Percentiles rank a stretch among this genome's conserved stretches.
Conservation (phyloP, 2,113 vertebrate genomes). For the Corythaeola cristata region DNA sequence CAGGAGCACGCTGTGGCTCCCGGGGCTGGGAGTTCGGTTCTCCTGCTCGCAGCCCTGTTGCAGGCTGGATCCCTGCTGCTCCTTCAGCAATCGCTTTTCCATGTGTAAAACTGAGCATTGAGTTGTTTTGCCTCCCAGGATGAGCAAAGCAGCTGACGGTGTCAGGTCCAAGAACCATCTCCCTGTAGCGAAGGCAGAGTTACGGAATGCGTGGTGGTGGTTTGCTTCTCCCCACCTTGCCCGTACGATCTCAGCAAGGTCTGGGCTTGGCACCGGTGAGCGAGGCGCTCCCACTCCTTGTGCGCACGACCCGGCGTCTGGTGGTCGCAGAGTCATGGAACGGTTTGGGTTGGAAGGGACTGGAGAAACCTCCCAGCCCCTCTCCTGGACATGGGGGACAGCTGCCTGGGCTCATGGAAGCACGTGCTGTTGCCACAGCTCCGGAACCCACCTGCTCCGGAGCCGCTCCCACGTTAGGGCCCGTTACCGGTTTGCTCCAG, state of each 20-base stretch:
- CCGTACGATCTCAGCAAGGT: too few species aligned
- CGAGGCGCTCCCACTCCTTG: rapidly evolving
- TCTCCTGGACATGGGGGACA: background rate
- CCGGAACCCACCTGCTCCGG: background rate
- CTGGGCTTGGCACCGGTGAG: background rate
- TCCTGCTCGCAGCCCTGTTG: background rate
- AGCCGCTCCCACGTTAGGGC: rapidly evolving
- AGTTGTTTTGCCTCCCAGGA: background rate
- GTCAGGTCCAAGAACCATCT: too few species aligned
- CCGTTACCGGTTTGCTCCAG: background rate
- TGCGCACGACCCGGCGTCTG: rapidly evolving
- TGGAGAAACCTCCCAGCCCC: background rate
- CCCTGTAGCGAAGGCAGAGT: too few species aligned
- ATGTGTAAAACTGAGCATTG: background rate
- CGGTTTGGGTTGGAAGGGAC: too few species aligned
- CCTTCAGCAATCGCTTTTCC: background rate
- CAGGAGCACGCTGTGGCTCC: background rate
- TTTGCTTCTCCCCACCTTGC: background rate
- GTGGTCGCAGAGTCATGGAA: background rate
- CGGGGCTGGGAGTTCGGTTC: too few species aligned
- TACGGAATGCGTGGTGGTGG: too few species aligned
- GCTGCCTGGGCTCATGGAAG: rapidly evolving
- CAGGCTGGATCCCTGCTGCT: background rate
- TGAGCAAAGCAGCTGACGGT: background rate
- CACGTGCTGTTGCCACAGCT: background rate